Base-by-base conservation (phyloP, 2,113 vertebrate species). In the Petrocephalus zakoni region DNA sequence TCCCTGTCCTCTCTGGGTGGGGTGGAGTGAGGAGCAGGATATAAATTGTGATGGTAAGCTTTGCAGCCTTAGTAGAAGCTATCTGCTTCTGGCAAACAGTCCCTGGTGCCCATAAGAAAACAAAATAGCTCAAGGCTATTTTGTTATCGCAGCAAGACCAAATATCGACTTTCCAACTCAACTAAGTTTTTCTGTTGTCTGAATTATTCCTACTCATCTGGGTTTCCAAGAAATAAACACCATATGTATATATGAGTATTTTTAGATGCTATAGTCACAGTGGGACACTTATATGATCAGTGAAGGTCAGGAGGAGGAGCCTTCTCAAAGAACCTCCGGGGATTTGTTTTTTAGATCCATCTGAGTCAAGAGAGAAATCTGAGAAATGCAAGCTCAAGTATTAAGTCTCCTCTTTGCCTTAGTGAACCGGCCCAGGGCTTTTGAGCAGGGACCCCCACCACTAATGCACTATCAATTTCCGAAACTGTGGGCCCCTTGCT, bases 71-170 rank as follows among this genome's bases (percentile, higher is more conserved):
- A 55, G 53, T 29, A 37, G 37, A 78, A 78, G 61, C 25, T 68
- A 4, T 29, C 61, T 29, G 61, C 61, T 68, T 42, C 72, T 19
- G 5, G 34, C 29, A 78, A 37, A 15, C 72, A 42, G 72, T 42
- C 72, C 72, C 29, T 37, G 72, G 34, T 78, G 29, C 34, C 34
- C 72, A 19, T 78, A 78, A 42, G 72, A 78, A 78, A 78, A 78
- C 72, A 78, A 37, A 37, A 78, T 42, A 78, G 72, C 72, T 78
- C 72, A 78, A 78, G 72, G 72, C 72, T 78, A 78, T 78, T 78
- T 78, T 42, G 15, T 42, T 78, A 78, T 37, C 34, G 17, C 34
- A 42, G 72, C 37, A 78, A 78, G 11, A 42, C 29, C 72, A 78
- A 78, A 42, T 78, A 78, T 42, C 34, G 1, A 34, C 17, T 78